Conservation (phyloP, 2,888 invertebrate genomes). For the Nomada ruficornis region DNA sequence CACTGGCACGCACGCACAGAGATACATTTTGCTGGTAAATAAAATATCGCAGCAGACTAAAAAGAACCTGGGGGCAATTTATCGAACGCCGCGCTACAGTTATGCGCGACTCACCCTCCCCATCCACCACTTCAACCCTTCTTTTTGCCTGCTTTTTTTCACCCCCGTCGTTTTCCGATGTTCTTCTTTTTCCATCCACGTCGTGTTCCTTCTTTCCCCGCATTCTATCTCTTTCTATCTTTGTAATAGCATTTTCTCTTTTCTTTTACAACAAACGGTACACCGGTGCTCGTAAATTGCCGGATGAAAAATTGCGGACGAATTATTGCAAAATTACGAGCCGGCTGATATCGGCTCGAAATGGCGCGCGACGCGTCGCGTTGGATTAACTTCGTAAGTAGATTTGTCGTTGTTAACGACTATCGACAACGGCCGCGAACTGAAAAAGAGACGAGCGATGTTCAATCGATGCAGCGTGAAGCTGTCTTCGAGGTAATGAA, state of each 20-base stretch:
- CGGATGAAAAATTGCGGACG: constrained; percentile 68
- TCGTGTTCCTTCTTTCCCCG: constrained; percentile 9
- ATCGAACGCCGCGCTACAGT: constrained; percentile 69
- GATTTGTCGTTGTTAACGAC: constrained; percentile 49
- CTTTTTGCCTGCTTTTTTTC: constrained; percentile 16
- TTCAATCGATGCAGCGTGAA: constrained; percentile 20
- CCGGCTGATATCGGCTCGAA: constrained; percentile 29
- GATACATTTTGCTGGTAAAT: constrained; percentile 70
- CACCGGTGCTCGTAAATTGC: constrained; percentile 69
- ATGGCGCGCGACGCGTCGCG: constrained; percentile 21
- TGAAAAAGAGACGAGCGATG: constrained; percentile 5
- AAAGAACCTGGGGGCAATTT: constrained; percentile 70
- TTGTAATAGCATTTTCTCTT: background rate
- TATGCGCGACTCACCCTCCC: constrained; percentile 48
- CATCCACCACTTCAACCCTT: background rate
- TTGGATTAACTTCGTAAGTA: constrained; percentile 43
- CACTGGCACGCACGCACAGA: constrained; percentile 42
- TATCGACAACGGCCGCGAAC: constrained; percentile 42
- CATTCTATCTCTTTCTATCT: background rate
- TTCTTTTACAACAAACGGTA: constrained; percentile 18
- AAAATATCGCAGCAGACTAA: constrained; percentile 72
- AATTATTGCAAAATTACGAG: constrained; percentile 74
- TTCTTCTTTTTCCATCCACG: background rate
- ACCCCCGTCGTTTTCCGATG: constrained; percentile 2
- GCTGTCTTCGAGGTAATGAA: constrained; percentile 28